Evolutionary conservation across 2,888 invertebrate species (phyloP).

Genomic region (Dolichopus griseipennis): DNA sequence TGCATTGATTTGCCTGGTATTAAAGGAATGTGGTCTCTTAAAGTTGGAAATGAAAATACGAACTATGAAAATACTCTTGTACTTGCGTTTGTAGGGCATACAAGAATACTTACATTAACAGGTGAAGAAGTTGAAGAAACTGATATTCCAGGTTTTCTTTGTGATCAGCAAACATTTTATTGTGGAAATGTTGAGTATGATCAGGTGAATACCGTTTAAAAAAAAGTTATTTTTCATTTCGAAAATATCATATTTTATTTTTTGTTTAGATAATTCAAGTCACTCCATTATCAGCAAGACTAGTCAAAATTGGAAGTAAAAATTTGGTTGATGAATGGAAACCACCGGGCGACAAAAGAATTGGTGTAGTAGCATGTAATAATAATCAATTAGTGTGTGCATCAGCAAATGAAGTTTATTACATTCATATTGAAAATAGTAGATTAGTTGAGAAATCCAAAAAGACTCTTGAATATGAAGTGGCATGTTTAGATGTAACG

Average conservation of each 20-base stretch:
- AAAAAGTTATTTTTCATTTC: background rate
- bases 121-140: slow-evolving; percentile 98
- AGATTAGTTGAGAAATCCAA: slow-evolving; percentile 56
- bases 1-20: slow-evolving; percentile 94
- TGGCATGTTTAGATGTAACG: slow-evolving; percentile 91
- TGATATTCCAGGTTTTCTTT: slow-evolving; percentile 82
- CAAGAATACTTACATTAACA: slow-evolving; percentile 76
- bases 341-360: slow-evolving; percentile 59
- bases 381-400: slow-evolving; percentile 70
- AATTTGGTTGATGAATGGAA: slow-evolving; percentile 63
- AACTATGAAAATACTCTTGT: slow-evolving; percentile 80
- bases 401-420: slow-evolving; percentile 78
- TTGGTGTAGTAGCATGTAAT: slow-evolving; percentile 84
- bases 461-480: slow-evolving; percentile 80
- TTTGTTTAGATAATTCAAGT: slow-evolving; percentile 52
- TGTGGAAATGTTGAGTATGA: slow-evolving; percentile 83
- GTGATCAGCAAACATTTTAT: slow-evolving; percentile 87
- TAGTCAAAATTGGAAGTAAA: slow-evolving; percentile 60
- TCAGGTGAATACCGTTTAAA: slow-evolving; percentile 57
- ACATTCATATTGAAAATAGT: slow-evolving; percentile 61
- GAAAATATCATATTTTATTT: slow-evolving; percentile 16
- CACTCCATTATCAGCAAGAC: slow-evolving; percentile 61
- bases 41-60: slow-evolving; percentile 53
- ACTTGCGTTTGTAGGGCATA: slow-evolving; percentile 93
- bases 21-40: slow-evolving; percentile 97